phyloP scores from a whole-genome alignment of 1,140 invertebrate genomes.

The Neodiprion lecontei region DNA sequence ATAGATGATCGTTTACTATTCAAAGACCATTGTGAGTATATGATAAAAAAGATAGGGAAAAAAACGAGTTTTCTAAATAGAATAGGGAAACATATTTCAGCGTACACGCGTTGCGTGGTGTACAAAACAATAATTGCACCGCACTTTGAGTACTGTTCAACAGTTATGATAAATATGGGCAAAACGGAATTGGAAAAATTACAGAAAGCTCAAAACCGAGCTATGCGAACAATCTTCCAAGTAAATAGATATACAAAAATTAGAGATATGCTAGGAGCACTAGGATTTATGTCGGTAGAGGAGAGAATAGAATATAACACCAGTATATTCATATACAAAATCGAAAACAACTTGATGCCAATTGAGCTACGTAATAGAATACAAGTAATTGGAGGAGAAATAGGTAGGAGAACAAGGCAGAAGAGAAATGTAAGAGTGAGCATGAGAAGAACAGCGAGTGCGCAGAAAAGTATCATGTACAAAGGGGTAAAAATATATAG shows the following conservation, averaged over 20 bases:
- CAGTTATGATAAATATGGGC: conserved; percentile 20
- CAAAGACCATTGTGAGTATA: conserved; percentile 23
- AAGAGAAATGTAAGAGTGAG: too few relatives aligned
- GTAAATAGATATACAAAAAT: conserved; percentile 20
- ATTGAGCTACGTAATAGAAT: conserved; percentile 5
- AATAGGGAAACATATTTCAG: conserved; percentile 14
- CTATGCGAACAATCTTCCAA: conserved; percentile 27
- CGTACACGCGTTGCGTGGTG: conserved; percentile 15
- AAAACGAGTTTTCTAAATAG: conserved; percentile 21
- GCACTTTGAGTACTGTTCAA: conserved; percentile 27
- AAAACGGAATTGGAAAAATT: conserved; percentile 20
- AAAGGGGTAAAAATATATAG: too few relatives aligned
- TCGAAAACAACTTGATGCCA: conserved; percentile 5
- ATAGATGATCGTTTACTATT: conserved; percentile 25
- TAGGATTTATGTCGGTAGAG: conserved; percentile 22
- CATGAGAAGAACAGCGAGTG: too few relatives aligned
- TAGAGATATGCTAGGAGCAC: conserved; percentile 21
- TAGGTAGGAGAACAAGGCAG: too few relatives aligned
- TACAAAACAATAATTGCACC: conserved; percentile 30
- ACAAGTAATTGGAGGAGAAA: neutral
- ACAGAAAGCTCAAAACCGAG: conserved; percentile 22
- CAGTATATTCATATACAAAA: conserved; percentile 17
- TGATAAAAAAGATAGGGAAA: neutral
- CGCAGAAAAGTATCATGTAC: too few relatives aligned
- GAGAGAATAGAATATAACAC: conserved; percentile 20